Evolutionary conservation across 2,888 invertebrate species (phyloP), one percentile per base, ranked within the genome.

Genomic region (Thecocarcelia acutangulata): DNA sequence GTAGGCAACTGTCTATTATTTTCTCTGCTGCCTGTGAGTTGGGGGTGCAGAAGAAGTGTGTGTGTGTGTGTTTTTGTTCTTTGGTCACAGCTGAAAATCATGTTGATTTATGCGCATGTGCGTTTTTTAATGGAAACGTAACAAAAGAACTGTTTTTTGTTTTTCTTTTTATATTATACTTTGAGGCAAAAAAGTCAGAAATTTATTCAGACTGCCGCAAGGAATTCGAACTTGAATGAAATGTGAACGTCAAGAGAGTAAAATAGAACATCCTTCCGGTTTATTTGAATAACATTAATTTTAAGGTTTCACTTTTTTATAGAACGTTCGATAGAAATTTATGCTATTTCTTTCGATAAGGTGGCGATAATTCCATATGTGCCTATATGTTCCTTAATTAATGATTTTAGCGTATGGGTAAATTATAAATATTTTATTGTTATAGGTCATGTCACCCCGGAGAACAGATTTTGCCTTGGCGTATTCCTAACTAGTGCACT

Each of bases 101-200:
- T 33, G 4, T 28, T 21, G 19, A 64, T 69, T 79, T 56, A 73
- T 69, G 81, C 79, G 81, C 81, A 79, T 76, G 81, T 63, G 70
- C 52, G 64, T 83, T 42, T 37, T 76, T 72, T 74, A 78, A 54
- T 72, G 28, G 50, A 77, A 69, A 58, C 13, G 40, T 42, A 75
- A 64, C 61, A 70, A 66, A 68, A 61, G 19, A 44, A 28, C 42
- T 77, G 58, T 64, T 56, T 44, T 59, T 79, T 46, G 37, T 37
- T 70, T 50, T 24, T 58, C 8, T 24, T 46, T 44, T 33, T 44
- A n/a, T 64, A 13, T 33, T 44, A n/a, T 64, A 13, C 6, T 28
- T 56, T 40, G 24, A 3, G 17, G n/a, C 11, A 2, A 37, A 69
- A 15, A 4, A 40, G 50, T 44, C 21, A 44, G 33, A 37, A 6